Conservation (phyloP, 23 tunicate genomes). For the Trididemnum clinides region DNA sequence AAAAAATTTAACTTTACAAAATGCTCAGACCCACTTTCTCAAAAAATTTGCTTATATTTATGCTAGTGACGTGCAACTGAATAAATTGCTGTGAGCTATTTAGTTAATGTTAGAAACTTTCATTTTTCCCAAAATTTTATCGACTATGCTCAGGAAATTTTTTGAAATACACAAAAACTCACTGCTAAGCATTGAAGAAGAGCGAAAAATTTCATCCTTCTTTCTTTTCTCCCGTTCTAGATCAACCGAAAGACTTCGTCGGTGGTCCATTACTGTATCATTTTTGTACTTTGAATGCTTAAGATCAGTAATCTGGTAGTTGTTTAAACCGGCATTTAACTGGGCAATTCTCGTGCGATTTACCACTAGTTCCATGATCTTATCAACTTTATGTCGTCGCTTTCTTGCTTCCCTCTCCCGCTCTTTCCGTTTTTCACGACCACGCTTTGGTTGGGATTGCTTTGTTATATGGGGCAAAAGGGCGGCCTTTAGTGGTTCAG, state of each 20-base stretch:
- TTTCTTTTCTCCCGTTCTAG: background rate
- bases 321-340: background rate
- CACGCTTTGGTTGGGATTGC: background rate
- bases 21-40: too few relatives aligned
- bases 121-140: too few relatives aligned
- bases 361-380: conserved; percentile 40
- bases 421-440: conserved; percentile 1
- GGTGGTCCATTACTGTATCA: background rate
- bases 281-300: background rate
- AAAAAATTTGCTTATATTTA: too few relatives aligned
- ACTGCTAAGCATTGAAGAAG: background rate
- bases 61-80: too few relatives aligned
- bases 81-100: too few relatives aligned
- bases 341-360: conserved; percentile 5
- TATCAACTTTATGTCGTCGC: conserved; percentile 35
- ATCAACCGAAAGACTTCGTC: background rate
- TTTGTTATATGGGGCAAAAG: background rate
- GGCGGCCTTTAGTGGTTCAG: background rate
- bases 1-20: too few relatives aligned
- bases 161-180: too few relatives aligned
- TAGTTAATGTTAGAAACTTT: too few relatives aligned
- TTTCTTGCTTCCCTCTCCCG: conserved; percentile 38
- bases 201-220: background rate
- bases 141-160: too few relatives aligned
- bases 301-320: background rate